Evolutionary conservation across 2,113 vertebrate genomes (phyloP), one percentile per base, ranked within the genome.

Genomic region (Plestiodon gilberti): DNA sequence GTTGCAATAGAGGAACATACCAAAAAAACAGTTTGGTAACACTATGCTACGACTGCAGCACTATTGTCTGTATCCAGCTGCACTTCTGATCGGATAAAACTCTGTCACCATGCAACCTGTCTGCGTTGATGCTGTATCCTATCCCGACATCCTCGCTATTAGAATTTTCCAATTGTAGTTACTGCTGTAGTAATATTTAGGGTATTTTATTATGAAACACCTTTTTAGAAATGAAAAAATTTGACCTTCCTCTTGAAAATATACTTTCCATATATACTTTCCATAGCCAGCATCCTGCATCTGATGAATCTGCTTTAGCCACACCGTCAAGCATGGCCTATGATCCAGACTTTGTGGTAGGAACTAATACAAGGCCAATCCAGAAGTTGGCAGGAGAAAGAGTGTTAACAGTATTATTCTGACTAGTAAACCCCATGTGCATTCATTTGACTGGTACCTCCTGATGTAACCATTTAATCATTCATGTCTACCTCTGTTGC

Each of bases 121-220:
- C 48, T 90, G 18, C 79, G 89, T 76, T 84, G 90, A 78, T 81
- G 15, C 25, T 83, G 4, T 83, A 48, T 82, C 62, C 23, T 83
- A 40, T 11, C 20, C 1, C n/a, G 83, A 75, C 1, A 33, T 18
- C 70, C 33, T 83, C 89, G 33, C 14, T 81, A 4, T 87, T n/a
- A 88, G 22, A 35, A 35, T 86, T 20, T 90, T 40, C 38, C 82
- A 80, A n/a, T 55, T 23, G 67, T 57, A 89, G 86, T 69, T 71
- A 78, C 57, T 69, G n/a, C 52, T 38, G 25, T 38, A 59, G 33
- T 57, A 70, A 85, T 57, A 59, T 55, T 67, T 77, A 61, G 57
- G 57, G 33, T 83, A 61, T 52, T 48, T 35, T 35, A 22, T 38
- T 48, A 57, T 6, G 0, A 10, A 85, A 85, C 71, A 55, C 61